Percentiles rank a stretch among this genome's conserved stretches.
Evolutionary conservation across 2,113 vertebrate genomes (phyloP).

Genomic region (Ophthalmolycus amberensis): DNA sequence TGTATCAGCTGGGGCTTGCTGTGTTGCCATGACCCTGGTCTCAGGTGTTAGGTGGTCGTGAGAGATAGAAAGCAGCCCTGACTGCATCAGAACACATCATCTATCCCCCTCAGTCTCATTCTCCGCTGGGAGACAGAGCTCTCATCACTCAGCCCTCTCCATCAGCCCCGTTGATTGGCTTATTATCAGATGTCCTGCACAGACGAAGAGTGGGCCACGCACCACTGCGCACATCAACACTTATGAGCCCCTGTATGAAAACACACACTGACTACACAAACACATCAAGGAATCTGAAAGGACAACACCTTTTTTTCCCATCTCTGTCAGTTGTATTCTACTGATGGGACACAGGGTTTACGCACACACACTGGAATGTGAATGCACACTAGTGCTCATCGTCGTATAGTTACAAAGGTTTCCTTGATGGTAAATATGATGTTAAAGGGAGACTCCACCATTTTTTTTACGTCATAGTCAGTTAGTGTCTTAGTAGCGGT

Average conservation of each 20-base stretch:
- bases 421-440: not conserved
- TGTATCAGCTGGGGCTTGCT: slow-evolving; percentile 50
- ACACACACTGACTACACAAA: slow-evolving; percentile 20
- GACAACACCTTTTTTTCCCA: slow-evolving; percentile 29
- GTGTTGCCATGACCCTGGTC: slow-evolving; percentile 48
- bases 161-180: slow-evolving; percentile 77
- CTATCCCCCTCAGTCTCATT: slow-evolving; percentile 61
- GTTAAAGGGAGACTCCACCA: not conserved
- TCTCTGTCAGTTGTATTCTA: slow-evolving; percentile 32
- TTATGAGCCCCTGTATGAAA: not conserved
- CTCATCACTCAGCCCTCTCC: slow-evolving; percentile 74
- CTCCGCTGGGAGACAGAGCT: slow-evolving; percentile 56
- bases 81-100: slow-evolving; percentile 68
- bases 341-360: slow-evolving; percentile 6
- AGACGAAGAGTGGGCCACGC: slow-evolving; percentile 64
- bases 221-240: slow-evolving; percentile 57
- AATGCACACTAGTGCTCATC: not conserved
- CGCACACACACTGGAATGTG: slow-evolving; percentile 14
- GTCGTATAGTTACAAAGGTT: not conserved
- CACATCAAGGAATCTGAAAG: slow-evolving; percentile 37
- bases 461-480: not conserved
- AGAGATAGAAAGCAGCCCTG: slow-evolving; percentile 49
- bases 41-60: slow-evolving; percentile 69
- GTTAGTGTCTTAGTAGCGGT: not conserved
- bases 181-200: slow-evolving; percentile 73